Base-by-base conservation (phyloP, 2,888 invertebrate species). In the Hipparchia semele region DNA sequence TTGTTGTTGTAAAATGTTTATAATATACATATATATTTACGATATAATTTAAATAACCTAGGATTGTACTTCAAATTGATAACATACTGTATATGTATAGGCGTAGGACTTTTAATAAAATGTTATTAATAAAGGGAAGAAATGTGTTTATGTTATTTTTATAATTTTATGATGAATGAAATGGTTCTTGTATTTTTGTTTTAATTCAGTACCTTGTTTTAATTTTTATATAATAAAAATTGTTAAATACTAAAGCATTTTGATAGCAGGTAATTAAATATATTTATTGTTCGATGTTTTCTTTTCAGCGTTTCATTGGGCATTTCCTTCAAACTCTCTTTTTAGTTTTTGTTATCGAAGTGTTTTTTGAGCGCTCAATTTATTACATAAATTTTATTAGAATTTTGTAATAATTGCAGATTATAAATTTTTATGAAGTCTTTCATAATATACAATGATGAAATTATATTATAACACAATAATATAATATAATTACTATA, bases 1-100 rank as follows among this genome's bases (percentile, higher is more conserved):
- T 87, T 84, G 85, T 88, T 91, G 90, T 92, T 92, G 89, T 91
- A 87, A 87, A 89, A 89, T 91, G 88, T 91, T 90, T 90, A 91
- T 86, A 86, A 86, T 77, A 86, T 88, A 87, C 86, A 87, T 87
- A 86, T 77, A 86, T 88, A 87, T 87, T 87, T 87, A 90, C 80
- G 82, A 83, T 87, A 86, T 86, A 83, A 83, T 84, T 84, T 80
- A 84, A 87, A 83, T 87, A 88, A 89, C 86, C 83, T 86, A 86
- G 78, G 83, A 83, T 83, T 82, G 79, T 83, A 87, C 82, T 84
- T 87, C 83, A 81, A 85, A 83, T 83, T 83, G 81, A 79, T 77
- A 78, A 65, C 75, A 77, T 76, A 75, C 76, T 79, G 79, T 89
- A 84, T 84, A 86, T 88, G 84, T 87, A 86, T 84, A 86, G 84